Evolutionary conservation across 2,888 invertebrate genomes (phyloP), one percentile per base, ranked within the genome.

Genomic region (Drosophila anomelani): DNA sequence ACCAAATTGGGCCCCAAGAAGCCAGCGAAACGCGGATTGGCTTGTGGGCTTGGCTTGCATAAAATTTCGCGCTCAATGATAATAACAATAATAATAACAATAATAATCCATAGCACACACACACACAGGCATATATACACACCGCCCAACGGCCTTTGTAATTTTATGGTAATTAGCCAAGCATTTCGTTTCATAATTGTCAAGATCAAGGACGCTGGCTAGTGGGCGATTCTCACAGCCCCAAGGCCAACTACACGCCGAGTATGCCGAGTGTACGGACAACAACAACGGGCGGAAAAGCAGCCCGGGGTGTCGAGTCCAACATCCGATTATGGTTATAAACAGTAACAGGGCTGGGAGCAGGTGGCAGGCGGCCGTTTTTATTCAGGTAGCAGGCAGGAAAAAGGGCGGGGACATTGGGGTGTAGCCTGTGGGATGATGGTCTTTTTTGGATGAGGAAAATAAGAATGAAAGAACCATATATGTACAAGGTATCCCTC

Each of bases 121-220:
- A 17, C 4, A 41, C n/a, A 39, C n/a, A n/a, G n/a, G n/a, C n/a
- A n/a, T n/a, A n/a, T n/a, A n/a, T 1, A 23, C 23, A 41, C 29
- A 13, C 29, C 29, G 63, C 54, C 67, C 62, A 53, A 23, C 51
- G 60, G 60, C 59, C 60, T 82, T 71, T 80, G 83, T 82, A 75
- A 77, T 76, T 67, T 76, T 86, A 88, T 88, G 84, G 41, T 83
- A 84, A 88, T 86, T 88, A 80, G 75, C 75, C 75, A 47, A 26
- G 57, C 64, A 68, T 79, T 85, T 78, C 69, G 73, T 75, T 76
- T 63, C 76, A 78, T 61, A 83, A 80, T 86, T 80, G 86, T 80
- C 84, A 84, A 84, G 88, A 84, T 84, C 84, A 84, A 84, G 89
- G 84, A 83, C 84, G 56, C 62, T 13, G 59, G 34, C 47, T n/a